Conservation (phyloP, 2,797 vertebrate species). For the Artibeus lituratus region DNA sequence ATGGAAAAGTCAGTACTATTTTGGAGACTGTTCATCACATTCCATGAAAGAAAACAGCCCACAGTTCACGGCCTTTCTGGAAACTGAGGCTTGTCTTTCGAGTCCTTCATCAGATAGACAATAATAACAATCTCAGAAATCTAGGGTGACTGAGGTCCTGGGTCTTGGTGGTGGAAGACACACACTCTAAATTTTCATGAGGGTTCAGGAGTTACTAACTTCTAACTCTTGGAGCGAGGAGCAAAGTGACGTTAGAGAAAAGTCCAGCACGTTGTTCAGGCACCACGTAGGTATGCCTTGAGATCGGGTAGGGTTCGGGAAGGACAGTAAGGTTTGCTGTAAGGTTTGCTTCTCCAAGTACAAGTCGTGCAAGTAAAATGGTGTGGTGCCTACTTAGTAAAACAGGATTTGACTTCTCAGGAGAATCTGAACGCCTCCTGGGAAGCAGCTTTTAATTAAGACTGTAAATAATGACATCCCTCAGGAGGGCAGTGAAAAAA, state of each 20-base stretch:
- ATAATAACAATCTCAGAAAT: background rate
- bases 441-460: slow-evolving; percentile 71
- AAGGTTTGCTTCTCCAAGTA: background rate
- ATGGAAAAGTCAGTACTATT: background rate
- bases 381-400: background rate
- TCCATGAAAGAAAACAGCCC: background rate
- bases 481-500: slow-evolving; percentile 54
- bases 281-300: too few relatives aligned
- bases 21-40: background rate
- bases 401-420: slow-evolving; percentile 33
- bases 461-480: slow-evolving; percentile 66
- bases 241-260: too few relatives aligned
- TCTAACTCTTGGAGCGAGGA: background rate
- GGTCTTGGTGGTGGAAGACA: background rate
- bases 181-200: background rate
- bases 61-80: background rate
- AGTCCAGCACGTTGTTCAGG: background rate
- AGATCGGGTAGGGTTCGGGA: background rate
- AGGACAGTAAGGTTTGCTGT: background rate
- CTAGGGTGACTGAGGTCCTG: background rate
- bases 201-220: background rate
- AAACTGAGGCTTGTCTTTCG: background rate
- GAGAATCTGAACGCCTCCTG: background rate
- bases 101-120: background rate
- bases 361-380: background rate